Evolutionary conservation across 37 sponge, comb jelly and placozoan species (phyloP).

Genomic region (Cladorhizidae sp.): DNA sequence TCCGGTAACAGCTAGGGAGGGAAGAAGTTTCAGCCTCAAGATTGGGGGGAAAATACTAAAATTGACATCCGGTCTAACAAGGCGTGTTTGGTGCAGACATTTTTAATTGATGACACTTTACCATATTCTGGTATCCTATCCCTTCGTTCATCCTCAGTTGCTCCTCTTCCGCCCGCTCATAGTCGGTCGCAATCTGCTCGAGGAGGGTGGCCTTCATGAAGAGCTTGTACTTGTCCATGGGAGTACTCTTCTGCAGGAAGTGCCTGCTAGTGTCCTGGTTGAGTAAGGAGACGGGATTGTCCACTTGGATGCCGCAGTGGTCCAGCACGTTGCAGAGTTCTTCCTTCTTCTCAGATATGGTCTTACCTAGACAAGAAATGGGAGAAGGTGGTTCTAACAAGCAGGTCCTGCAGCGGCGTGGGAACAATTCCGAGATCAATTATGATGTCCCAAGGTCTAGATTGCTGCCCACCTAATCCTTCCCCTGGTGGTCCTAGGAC

Average conservation of each 20-base stretch:
- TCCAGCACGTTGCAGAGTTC: constrained; percentile 82
- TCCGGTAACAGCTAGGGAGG: constrained; percentile 43
- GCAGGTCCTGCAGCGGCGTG: no score
- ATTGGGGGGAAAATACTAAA: not conserved
- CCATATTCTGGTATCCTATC: constrained; percentile 47
- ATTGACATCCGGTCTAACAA: not conserved
- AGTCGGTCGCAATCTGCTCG: constrained; percentile 87
- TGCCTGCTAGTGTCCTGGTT: constrained; percentile 95
- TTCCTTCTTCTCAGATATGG: constrained; percentile 88
- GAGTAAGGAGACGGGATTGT: constrained; percentile 96
- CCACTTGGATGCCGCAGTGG: constrained; percentile 94
- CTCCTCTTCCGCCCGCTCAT: constrained; percentile 63
- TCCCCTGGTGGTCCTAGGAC: no score
- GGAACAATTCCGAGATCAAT: no score
- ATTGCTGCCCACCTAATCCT: no score
- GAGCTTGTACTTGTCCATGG: constrained; percentile 85
- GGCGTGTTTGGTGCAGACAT: no score
- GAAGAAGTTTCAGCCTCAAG: not conserved
- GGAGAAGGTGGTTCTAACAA: not conserved
- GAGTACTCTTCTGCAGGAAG: constrained; percentile 86
- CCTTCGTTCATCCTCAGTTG: constrained; percentile 52
- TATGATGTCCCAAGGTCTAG: no score
- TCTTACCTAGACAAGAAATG: constrained; percentile 19
- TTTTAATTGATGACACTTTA: not conserved
- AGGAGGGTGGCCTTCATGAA: constrained; percentile 98